Evolutionary conservation across 2,888 invertebrate species (phyloP).

Genomic region (Serripes groenlandicus): DNA sequence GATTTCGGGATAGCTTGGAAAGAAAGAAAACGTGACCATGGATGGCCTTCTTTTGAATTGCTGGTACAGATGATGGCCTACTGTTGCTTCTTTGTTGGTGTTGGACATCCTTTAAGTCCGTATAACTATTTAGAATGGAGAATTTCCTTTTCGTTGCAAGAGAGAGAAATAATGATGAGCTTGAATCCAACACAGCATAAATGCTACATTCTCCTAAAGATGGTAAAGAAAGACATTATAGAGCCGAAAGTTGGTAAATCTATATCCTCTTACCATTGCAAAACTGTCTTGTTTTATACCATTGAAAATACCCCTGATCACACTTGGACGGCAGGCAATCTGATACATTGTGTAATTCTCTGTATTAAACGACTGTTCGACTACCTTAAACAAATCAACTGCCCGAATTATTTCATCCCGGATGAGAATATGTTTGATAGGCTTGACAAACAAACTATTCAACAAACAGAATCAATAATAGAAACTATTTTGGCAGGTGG

Average conservation of each 20-base stretch:
- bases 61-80: not conserved
- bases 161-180: slow-evolving; percentile 22
- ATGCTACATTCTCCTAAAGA: slow-evolving; percentile 32
- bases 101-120: slow-evolving; percentile 11
- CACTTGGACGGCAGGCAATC: slow-evolving; percentile 14
- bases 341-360: not conserved
- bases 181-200: slow-evolving; percentile 30
- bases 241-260: slow-evolving; percentile 11
- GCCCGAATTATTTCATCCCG: slow-evolving; percentile 37
- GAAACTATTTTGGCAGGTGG: not conserved
- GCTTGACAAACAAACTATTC: not conserved
- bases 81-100: slow-evolving; percentile 34
- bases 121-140: slow-evolving; percentile 32
- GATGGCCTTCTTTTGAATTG: not conserved
- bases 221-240: slow-evolving; percentile 31
- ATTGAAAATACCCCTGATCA: slow-evolving; percentile 8
- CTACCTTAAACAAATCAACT: not conserved
- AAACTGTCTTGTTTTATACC: slow-evolving; percentile 29
- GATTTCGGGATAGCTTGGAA: not conserved
- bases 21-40: not conserved
- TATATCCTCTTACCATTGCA: slow-evolving; percentile 38
- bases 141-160: slow-evolving; percentile 41
- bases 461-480: not conserved
- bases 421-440: slow-evolving; percentile 37
- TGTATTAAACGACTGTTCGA: slow-evolving; percentile 4